phyloP scores from a whole-genome alignment of 2,113 vertebrate species.

The Sylvia atricapilla region DNA sequence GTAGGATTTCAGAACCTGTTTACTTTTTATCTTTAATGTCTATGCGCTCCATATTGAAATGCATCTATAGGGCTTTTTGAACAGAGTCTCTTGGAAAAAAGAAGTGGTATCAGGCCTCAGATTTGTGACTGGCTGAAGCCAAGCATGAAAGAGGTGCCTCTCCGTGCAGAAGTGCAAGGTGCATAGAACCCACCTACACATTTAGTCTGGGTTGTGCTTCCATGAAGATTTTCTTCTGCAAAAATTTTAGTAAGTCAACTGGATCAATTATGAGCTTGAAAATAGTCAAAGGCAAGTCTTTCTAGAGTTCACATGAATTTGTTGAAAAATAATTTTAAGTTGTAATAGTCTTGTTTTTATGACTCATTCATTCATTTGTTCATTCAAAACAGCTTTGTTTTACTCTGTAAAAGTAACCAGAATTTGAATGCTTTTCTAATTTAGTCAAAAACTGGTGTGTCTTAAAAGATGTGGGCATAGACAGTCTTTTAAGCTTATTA shows the following conservation, averaged over 20 bases:
- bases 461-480: background rate
- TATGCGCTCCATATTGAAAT: background rate
- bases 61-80: background rate
- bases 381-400: background rate
- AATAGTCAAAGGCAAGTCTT: background rate
- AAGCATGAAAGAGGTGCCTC: background rate
- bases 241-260: background rate
- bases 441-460: rapidly evolving
- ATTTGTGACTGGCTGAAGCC: background rate
- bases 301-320: background rate
- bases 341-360: background rate
- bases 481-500: background rate
- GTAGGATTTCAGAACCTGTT: background rate
- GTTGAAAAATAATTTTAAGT: background rate
- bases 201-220: background rate
- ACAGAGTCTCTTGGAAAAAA: background rate
- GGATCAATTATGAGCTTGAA: background rate
- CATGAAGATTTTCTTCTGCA: background rate
- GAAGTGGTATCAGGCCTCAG: background rate
- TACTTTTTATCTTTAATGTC: background rate
- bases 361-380: background rate
- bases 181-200: rapidly evolving
- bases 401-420: background rate
- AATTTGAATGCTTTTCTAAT: background rate
- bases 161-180: rapidly evolving